Evolutionary conservation across 2,888 invertebrate genomes (phyloP).

Genomic region (Bimastos eiseni): DNA sequence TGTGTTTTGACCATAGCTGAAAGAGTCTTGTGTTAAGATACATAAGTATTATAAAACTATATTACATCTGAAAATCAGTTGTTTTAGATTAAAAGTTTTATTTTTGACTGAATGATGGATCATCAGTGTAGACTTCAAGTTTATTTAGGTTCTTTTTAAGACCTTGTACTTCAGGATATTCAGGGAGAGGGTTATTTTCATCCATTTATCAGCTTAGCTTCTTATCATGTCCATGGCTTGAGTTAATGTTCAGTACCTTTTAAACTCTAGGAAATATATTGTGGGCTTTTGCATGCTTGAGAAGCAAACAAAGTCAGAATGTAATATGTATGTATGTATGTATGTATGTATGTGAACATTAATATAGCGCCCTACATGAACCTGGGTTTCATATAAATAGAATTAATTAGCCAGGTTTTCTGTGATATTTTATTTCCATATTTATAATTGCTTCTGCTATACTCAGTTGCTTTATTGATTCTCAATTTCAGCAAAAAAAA

Average conservation of each 20-base stretch:
- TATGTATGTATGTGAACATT: background rate
- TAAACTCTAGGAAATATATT: background rate
- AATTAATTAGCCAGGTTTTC: background rate
- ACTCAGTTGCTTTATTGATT: background rate
- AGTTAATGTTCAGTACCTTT: background rate
- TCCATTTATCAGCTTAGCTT: background rate
- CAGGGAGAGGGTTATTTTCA: background rate
- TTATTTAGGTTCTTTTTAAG: background rate
- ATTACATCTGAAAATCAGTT: background rate
- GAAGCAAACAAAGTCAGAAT: background rate
- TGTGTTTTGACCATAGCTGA: background rate
- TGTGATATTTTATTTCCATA: background rate
- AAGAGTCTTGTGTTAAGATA: background rate
- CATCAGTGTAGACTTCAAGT: background rate
- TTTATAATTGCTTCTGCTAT: background rate
- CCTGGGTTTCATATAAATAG: too few species aligned
- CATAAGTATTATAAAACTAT: background rate
- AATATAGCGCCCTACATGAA: too few species aligned
- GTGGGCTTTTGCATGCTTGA: background rate
- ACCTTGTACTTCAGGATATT: background rate
- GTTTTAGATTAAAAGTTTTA: background rate
- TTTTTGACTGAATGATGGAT: background rate
- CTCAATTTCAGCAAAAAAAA: background rate
- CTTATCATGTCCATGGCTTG: background rate
- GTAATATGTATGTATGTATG: background rate